Percentiles rank a stretch among this genome's conserved stretches.
Evolutionary conservation across 1,140 invertebrate genomes (phyloP).

Genomic region (Ceratina japonica): DNA sequence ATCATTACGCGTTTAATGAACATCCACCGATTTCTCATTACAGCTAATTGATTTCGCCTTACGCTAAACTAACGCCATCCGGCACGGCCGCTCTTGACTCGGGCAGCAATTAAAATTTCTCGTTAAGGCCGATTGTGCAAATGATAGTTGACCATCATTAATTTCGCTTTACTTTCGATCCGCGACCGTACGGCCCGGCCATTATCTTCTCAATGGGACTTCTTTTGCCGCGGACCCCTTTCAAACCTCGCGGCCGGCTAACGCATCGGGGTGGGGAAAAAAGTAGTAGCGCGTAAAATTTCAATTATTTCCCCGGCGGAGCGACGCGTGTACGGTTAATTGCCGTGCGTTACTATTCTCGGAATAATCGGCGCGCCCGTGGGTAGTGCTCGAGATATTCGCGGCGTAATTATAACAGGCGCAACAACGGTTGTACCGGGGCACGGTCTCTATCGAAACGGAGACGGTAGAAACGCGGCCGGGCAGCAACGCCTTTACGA

Average conservation of each 20-base stretch:
- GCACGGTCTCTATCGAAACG: slow-evolving; percentile 25
- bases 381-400: slow-evolving; percentile 8
- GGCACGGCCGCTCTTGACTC: neutral
- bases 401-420: slow-evolving; percentile 48
- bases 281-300: slow-evolving; percentile 1
- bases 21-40: slow-evolving; percentile 38
- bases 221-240: neutral
- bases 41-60: slow-evolving; percentile 40
- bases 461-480: slow-evolving; percentile 49
- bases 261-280: neutral
- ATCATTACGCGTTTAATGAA: slow-evolving; percentile 34
- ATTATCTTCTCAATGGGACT: slow-evolving; percentile 6
- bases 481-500: slow-evolving; percentile 45
- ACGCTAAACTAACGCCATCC: slow-evolving; percentile 33
- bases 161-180: slow-evolving; percentile 26
- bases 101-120: slow-evolving; percentile 36
- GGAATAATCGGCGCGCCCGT: neutral
- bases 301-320: slow-evolving; percentile 16
- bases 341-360: slow-evolving; percentile 25
- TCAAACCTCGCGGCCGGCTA: neutral
- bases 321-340: slow-evolving; percentile 9
- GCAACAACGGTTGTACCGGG: slow-evolving; percentile 11
- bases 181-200: neutral
- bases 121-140: slow-evolving; percentile 25
- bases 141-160: slow-evolving; percentile 38